Percentiles rank a stretch among this genome's conserved stretches.
These are phyloP conservation scores for Neopipo cinnamomea DNA, from an alignment of 2,113 vertebrate genomes.

Conservation along the genomic window DNA sequence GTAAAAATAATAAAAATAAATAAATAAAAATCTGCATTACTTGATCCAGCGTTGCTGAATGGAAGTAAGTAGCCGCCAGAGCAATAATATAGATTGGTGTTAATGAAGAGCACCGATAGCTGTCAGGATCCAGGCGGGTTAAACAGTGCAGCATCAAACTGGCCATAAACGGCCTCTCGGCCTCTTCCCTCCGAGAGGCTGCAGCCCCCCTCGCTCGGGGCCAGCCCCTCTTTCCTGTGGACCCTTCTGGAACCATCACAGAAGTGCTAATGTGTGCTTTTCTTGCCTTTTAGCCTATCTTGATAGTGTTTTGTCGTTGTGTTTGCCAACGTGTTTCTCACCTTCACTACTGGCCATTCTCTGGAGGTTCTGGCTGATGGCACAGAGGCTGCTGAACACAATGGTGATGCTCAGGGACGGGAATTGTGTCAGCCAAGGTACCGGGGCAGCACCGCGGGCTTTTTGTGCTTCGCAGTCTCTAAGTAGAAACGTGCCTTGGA, in stretches of 20 bases:
- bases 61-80: background rate
- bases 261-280: conserved; percentile 72
- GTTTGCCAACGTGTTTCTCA: conserved; percentile 57
- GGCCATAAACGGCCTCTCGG: background rate
- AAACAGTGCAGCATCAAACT: fast-evolving
- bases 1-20: background rate
- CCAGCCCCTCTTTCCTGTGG: background rate
- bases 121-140: background rate
- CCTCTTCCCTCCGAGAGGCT: background rate
- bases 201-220: background rate
- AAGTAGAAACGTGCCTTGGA: background rate
- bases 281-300: conserved; percentile 47
- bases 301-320: conserved; percentile 25
- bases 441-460: background rate
- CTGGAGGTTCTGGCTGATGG: conserved; percentile 58
- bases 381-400: background rate
- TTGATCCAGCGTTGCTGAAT: conserved; percentile 6
- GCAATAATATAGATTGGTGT: background rate
- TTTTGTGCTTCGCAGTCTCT: background rate
- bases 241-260: conserved; percentile 47
- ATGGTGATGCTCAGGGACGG: background rate
- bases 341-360: conserved; percentile 59
- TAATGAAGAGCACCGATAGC: background rate
- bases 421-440: background rate
- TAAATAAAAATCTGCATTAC: background rate